Base-by-base conservation (phyloP, 2,113 vertebrate species). In the Chaetodon trifascialis region DNA sequence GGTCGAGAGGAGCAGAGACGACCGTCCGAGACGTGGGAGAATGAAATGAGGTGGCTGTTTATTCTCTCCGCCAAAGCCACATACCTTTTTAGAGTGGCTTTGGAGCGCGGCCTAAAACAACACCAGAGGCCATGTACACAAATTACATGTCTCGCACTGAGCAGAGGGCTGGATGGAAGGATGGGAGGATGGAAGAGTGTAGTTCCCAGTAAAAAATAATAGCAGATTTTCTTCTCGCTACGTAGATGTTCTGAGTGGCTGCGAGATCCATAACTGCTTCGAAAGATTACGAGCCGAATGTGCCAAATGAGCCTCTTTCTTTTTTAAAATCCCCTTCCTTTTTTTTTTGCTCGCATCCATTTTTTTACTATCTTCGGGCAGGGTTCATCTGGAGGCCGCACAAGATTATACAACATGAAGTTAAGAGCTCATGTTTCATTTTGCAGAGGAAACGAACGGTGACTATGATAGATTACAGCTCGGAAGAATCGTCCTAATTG, bases 41-140 rank as follows among this genome's bases (percentile, higher is more conserved):
- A 84, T 76, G 88, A 90, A 90, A 91, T 83, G 88, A 92, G 91
- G 91, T 90, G 92, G 87, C 90, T 94, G 93, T 94, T 93, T 93
- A 92, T 93, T 94, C 91, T 92, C 82, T 62, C 84, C 58, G 81
- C 86, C 68, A 79, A 90, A 88, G 88, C 88, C 86, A 80, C 94
- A 92, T 94, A 94, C 93, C 94, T 94, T 94, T 86, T 88, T 86
- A 83, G 90, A 92, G 92, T 94, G 92, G 88, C 87, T 92, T 88
- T 94, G 94, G 94, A 93, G 83, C 58, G 6, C 44, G 30, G 91
- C 94, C 94, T 93, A 87, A 88, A 88, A 92, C 90, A 92, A 92
- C 90, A 93, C 56, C 79, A 84, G 77, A 90, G 92, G 89, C 90
- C 86, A 74, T 79, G 91, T 85, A 88, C 88, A 90, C 91, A 90